phyloP scores from a whole-genome alignment of 2,888 invertebrate species.

The Chrysodeixis includens region DNA sequence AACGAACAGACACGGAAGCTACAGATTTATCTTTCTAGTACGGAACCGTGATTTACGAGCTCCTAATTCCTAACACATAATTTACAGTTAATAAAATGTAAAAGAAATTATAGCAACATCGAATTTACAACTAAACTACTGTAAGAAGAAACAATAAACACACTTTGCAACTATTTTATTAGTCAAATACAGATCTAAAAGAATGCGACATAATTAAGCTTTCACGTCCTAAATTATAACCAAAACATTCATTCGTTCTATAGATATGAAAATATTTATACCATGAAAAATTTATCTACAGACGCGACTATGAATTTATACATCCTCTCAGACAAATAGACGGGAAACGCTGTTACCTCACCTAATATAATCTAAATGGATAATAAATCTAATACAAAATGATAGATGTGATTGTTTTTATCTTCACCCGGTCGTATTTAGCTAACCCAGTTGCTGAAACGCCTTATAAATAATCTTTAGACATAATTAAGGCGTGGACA shows the following conservation, averaged over 20 bases:
- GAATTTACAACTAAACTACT: slow-evolving; percentile 21
- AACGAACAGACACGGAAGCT: slow-evolving; percentile 2
- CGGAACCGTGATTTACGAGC: neutral
- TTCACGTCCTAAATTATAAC: neutral
- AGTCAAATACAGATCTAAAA: slow-evolving; percentile 18
- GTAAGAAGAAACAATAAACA: slow-evolving; percentile 8
- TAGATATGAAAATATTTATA: neutral
- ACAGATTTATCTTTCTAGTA: slow-evolving; percentile 1
- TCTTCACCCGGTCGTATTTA: slow-evolving; percentile 63
- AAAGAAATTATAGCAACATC: slow-evolving; percentile 21
- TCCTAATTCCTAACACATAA: slow-evolving; percentile 12
- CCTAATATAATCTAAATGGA: slow-evolving; percentile 62
- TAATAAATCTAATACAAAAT: slow-evolving; percentile 63
- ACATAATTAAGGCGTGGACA: slow-evolving; percentile 41
- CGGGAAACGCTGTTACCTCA: slow-evolving; percentile 63
- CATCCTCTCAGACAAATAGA: slow-evolving; percentile 48
- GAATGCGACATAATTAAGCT: slow-evolving; percentile 14
- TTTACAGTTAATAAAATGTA: slow-evolving; percentile 34
- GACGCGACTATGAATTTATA: slow-evolving; percentile 42
- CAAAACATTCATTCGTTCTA: slow-evolving; percentile 7
- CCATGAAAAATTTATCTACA: slow-evolving; percentile 17
- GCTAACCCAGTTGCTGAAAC: slow-evolving; percentile 75
- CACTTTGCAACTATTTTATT: slow-evolving; percentile 13
- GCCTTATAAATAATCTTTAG: slow-evolving; percentile 68
- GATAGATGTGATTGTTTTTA: slow-evolving; percentile 69